Evolutionary conservation across 2,113 vertebrate genomes (phyloP).

Genomic region (Anolis carolinensis): DNA sequence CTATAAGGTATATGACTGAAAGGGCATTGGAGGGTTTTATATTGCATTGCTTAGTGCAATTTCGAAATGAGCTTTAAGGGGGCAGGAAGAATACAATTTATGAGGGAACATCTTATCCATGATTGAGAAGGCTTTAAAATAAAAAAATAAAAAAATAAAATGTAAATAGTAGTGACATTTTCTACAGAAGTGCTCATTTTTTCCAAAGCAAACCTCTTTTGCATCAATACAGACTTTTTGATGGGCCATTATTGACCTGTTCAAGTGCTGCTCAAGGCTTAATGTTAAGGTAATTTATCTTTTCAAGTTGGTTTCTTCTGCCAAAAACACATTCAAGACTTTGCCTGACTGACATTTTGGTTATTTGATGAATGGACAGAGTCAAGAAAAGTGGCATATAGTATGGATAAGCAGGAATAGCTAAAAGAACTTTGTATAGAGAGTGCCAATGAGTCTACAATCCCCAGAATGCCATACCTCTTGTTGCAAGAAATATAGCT

Average conservation of each 20-base stretch:
- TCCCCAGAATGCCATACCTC: neutral
- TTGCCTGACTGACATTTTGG: constrained; percentile 29
- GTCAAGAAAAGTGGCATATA: neutral
- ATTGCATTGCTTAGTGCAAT: neutral
- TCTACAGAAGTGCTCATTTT: constrained; percentile 12
- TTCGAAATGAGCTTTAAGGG: neutral
- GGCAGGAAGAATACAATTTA: neutral
- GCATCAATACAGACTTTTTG: constrained; percentile 32
- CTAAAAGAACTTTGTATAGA: constrained; percentile 13
- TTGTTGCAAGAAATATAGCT: neutral
- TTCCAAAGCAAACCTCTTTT: constrained; percentile 17
- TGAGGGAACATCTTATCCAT: neutral
- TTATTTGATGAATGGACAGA: constrained; percentile 28
- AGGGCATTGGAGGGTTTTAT: constrained; percentile 48
- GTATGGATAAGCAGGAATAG: constrained; percentile 27
- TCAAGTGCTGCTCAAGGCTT: constrained; percentile 20
- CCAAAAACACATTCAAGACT: constrained; percentile 27
- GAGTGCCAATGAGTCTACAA: neutral
- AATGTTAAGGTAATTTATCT: constrained; percentile 59
- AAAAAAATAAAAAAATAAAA: constrained; percentile 9
- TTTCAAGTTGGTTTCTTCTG: constrained; percentile 39
- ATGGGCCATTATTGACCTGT: constrained; percentile 27
- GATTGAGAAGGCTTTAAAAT: neutral
- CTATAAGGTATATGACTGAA: constrained; percentile 38
- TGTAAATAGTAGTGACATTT: constrained; percentile 17